Conservation (phyloP, 2,797 vertebrate species). For the Apogon talboti region DNA sequence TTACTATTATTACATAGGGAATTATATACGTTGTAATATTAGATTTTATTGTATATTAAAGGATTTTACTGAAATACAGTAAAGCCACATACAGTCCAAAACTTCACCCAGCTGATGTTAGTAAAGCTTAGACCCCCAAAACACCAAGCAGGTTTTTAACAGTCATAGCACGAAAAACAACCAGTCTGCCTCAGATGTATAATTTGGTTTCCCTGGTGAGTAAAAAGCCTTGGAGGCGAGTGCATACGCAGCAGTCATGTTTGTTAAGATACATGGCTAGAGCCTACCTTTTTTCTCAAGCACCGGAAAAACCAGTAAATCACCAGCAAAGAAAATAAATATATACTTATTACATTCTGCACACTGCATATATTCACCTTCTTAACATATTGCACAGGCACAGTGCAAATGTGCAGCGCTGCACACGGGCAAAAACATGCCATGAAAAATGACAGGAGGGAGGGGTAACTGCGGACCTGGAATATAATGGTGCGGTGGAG, state of each 20-base stretch:
- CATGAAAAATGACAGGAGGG: conserved; percentile 85
- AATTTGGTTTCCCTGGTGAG: conserved; percentile 80
- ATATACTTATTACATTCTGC: conserved; percentile 83
- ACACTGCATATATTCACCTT: conserved; percentile 81
- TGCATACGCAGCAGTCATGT: conserved; percentile 80
- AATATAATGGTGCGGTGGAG: conserved; percentile 79
- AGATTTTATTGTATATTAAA: too few relatives aligned
- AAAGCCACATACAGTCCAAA: conserved; percentile 38
- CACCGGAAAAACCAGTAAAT: conserved; percentile 77
- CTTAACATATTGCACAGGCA: conserved; percentile 82
- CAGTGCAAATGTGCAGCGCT: conserved; percentile 75
- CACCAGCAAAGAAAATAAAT: conserved; percentile 84
- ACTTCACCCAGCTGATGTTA: conserved; percentile 36
- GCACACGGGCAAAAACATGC: conserved; percentile 77
- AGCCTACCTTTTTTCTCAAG: conserved; percentile 67
- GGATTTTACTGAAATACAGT: conserved; percentile 6
- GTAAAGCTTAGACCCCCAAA: conserved; percentile 48
- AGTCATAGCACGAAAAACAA: conserved; percentile 74
- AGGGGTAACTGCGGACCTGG: conserved; percentile 79
- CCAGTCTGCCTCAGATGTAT: conserved; percentile 77
- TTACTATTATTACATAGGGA: background rate
- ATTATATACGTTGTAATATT: background rate
- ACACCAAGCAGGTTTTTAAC: conserved; percentile 65
- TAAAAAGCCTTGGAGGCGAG: conserved; percentile 77
- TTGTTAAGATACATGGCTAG: conserved; percentile 79